Percentiles rank a stretch among this genome's conserved stretches.
These are phyloP conservation scores for Coptotermes formosanus DNA, from an alignment of 1,140 invertebrate species.

Conservation along the genomic window DNA sequence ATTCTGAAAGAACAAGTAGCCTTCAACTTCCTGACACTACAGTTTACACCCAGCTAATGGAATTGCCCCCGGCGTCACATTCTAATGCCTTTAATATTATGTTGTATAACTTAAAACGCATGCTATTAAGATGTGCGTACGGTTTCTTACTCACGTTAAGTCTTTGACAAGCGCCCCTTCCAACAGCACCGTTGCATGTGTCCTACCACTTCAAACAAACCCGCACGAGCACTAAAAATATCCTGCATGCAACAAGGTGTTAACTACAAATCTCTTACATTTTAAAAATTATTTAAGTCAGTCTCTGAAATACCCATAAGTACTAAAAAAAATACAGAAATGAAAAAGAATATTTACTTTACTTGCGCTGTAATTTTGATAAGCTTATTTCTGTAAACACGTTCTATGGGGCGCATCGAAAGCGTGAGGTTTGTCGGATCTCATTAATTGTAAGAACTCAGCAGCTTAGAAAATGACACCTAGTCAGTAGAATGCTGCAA, in stretches of 20 bases:
- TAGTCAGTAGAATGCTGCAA: too few species aligned
- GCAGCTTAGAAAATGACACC: too few species aligned
- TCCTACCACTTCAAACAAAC: neutral
- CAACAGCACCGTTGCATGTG: neutral
- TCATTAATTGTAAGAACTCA: too few species aligned
- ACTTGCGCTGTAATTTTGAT: too few species aligned
- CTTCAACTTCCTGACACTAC: neutral
- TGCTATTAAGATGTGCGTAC: neutral
- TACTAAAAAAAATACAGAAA: too few species aligned
- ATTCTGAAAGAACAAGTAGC: neutral
- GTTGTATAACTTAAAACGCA: neutral
- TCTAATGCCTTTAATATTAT: conserved; percentile 18
- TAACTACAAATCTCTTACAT: neutral
- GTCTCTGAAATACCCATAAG: too few species aligned
- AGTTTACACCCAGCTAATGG: conserved; percentile 22
- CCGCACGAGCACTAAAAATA: neutral
- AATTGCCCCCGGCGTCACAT: neutral
- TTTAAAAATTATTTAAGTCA: too few species aligned
- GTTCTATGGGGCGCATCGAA: too few species aligned
- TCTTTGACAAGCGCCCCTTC: neutral
- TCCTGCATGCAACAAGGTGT: neutral
- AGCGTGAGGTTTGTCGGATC: too few species aligned
- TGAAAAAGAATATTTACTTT: too few species aligned
- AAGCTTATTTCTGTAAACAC: too few species aligned
- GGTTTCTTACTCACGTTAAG: neutral